phyloP scores from a whole-genome alignment of 2,888 invertebrate species.

The Phengaris arion region DNA sequence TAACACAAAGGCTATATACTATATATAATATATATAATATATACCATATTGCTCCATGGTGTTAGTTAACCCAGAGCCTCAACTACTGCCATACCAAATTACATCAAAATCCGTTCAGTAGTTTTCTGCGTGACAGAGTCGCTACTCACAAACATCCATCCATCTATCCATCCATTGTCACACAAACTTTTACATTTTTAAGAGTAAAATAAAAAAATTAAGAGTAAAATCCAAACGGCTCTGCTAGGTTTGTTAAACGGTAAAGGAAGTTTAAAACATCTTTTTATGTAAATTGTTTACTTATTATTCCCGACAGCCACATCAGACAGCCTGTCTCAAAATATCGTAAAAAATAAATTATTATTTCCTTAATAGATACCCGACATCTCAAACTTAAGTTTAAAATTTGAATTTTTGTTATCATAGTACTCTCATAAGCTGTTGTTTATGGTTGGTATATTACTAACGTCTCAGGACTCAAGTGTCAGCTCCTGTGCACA shows the following conservation, averaged over 20 bases:
- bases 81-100: too few species aligned
- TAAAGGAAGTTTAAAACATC: conserved; percentile 7
- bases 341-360: not conserved
- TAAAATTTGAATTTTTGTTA: not conserved
- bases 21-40: too few species aligned
- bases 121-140: too few species aligned
- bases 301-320: not conserved
- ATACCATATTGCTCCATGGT: too few species aligned
- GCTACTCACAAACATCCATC: too few species aligned
- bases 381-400: not conserved
- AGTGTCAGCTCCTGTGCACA: not conserved
- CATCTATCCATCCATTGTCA: too few species aligned
- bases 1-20: too few species aligned
- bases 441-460: conserved; percentile 14
- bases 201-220: too few species aligned
- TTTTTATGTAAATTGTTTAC: not conserved
- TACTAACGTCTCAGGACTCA: not conserved
- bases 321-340: not conserved
- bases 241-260: not conserved
- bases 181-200: too few species aligned
- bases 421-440: not conserved
- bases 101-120: too few species aligned
- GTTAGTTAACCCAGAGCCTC: too few species aligned
- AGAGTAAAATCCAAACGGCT: not conserved
- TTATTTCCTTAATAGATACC: not conserved